Conservation (phyloP, 2,113 vertebrate species). For the Ammodytes marinus region DNA sequence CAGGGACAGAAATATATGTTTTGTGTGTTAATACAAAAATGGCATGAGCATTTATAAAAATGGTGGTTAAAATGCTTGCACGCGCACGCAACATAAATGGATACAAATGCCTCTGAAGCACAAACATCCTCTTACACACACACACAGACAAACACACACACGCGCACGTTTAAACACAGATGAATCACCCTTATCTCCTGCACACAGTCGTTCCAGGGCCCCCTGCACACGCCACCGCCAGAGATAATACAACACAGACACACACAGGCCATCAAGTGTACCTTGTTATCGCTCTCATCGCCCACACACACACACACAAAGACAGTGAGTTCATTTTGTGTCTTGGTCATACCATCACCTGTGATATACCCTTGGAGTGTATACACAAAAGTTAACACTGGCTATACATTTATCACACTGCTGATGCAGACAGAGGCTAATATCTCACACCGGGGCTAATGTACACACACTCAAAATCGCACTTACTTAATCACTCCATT, state of each 20-base stretch:
- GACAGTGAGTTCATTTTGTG: conserved; percentile 34
- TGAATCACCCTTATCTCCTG: conserved; percentile 84
- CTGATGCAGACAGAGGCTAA: conserved; percentile 52
- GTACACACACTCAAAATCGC: conserved; percentile 58
- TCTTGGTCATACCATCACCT: conserved; percentile 27
- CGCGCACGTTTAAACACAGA: conserved; percentile 70
- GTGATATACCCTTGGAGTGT: conserved; percentile 42
- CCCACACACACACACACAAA: conserved; percentile 22
- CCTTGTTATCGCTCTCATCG: conserved; percentile 41
- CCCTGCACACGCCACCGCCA: conserved; percentile 67
- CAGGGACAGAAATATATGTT: background rate
- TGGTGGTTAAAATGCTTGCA: conserved; percentile 37
- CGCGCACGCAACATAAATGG: conserved; percentile 33
- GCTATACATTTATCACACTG: conserved; percentile 56
- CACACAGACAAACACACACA: conserved; percentile 37
- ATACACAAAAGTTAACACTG: conserved; percentile 42
- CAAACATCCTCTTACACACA: conserved; percentile 43
- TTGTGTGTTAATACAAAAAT: background rate
- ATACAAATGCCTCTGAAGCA: conserved; percentile 54
- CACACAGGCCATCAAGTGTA: conserved; percentile 57
- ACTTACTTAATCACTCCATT: conserved; percentile 34
- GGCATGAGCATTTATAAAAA: conserved; percentile 40
- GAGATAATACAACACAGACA: conserved; percentile 75
- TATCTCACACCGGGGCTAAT: conserved; percentile 58
- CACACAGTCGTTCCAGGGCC: conserved; percentile 81